A percentile compares a stretch with the other conserved stretches of the same genome.
Conservation (phyloP, 2,797 vertebrate species). For the Macroramphosus scolopax region DNA sequence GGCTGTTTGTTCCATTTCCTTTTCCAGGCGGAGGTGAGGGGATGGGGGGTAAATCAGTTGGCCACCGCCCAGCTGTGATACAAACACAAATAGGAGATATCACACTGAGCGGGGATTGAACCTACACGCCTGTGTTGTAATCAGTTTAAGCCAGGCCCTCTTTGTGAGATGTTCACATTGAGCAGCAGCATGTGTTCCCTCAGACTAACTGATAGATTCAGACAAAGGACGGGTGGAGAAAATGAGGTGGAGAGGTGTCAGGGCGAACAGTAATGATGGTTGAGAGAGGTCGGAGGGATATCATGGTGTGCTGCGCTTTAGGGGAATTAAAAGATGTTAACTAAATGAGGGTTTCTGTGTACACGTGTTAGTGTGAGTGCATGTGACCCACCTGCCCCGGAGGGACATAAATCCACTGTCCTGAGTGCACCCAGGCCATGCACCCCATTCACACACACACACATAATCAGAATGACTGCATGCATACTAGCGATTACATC, state of each 20-base stretch:
- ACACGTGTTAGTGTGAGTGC: no score
- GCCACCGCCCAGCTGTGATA: constrained; percentile 23
- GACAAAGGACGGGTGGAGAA: not conserved
- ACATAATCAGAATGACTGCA: no score
- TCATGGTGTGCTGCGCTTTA: no score
- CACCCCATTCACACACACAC: constrained; percentile 31
- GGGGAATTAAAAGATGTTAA: constrained; percentile 55
- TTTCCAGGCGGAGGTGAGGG: constrained; percentile 40
- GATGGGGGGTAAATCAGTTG: constrained; percentile 51
- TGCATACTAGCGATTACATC: no score
- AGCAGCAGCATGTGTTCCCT: no score
- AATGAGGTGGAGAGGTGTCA: not conserved
- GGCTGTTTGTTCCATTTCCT: constrained; percentile 57
- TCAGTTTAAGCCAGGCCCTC: constrained; percentile 26
- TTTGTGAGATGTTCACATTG: no score
- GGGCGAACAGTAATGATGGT: no score
- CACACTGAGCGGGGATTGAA: no score
- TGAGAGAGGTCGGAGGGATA: constrained; percentile 1
- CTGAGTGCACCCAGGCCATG: no score
- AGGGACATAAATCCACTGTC: not conserved
- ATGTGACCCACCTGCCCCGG: no score
- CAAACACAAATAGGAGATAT: no score
- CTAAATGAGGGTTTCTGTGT: constrained; percentile 18
- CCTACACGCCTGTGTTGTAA: constrained; percentile 15
- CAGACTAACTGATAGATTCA: no score